phyloP scores from a whole-genome alignment of 2,797 vertebrate species.

The Distichodus sexfasciatus region DNA sequence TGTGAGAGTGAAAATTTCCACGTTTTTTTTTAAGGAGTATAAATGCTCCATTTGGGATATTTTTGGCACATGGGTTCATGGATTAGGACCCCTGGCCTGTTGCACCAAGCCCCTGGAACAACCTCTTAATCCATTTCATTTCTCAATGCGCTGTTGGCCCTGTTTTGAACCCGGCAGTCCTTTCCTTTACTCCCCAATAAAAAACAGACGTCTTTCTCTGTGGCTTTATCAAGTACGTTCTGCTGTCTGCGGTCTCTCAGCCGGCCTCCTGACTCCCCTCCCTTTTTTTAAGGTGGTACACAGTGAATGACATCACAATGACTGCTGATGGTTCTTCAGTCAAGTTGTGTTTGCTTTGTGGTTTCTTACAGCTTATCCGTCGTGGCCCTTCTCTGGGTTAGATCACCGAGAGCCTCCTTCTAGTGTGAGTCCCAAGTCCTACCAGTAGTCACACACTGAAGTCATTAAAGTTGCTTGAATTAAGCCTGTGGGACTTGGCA shows the following conservation, averaged over 20 bases:
- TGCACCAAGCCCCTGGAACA: constrained; percentile 63
- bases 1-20: constrained; percentile 15
- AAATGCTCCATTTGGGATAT: background rate
- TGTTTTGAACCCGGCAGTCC: constrained; percentile 42
- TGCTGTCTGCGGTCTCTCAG: background rate
- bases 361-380: constrained; percentile 35
- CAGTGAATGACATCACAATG: constrained; percentile 5
- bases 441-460: constrained; percentile 77
- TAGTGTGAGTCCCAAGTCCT: constrained; percentile 59
- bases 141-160: constrained; percentile 47
- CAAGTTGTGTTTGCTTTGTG: constrained; percentile 4
- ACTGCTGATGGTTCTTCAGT: constrained; percentile 7
- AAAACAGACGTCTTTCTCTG: constrained; percentile 18
- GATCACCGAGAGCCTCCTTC: constrained; percentile 52
- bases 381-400: constrained; percentile 37
- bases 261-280: background rate
- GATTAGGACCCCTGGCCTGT: constrained; percentile 17
- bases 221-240: background rate
- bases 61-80: constrained; percentile 34
- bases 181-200: constrained; percentile 36
- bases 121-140: constrained; percentile 60
- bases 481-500: constrained; percentile 71
- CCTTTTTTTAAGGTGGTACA: constrained; percentile 10
- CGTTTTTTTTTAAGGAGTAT: background rate
- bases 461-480: constrained; percentile 72